These are phyloP conservation scores for Xiphophorus maculatus DNA, from an alignment of 2,113 vertebrate species.

Conservation along the genomic window DNA sequence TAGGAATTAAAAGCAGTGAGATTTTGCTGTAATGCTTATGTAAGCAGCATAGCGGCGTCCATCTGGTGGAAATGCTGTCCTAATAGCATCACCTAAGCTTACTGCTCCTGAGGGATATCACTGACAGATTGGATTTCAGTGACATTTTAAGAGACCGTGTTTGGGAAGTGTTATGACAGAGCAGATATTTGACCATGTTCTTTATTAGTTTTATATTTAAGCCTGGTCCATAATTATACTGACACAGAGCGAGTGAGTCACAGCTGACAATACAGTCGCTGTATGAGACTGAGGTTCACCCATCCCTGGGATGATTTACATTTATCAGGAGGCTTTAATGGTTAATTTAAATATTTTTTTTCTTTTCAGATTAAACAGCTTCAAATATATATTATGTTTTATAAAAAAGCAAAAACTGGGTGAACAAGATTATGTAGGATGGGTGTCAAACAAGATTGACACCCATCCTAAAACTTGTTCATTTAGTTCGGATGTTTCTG, in stretches of 20 bases:
- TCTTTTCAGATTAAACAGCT: too few relatives aligned
- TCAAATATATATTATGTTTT: too few relatives aligned
- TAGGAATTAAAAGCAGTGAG: not conserved
- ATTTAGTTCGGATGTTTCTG: too few relatives aligned
- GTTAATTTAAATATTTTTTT: too few relatives aligned
- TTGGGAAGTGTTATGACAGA: conserved; percentile 1
- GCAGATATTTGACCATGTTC: not conserved
- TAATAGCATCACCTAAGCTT: not conserved
- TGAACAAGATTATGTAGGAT: too few relatives aligned
- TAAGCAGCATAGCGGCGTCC: not conserved
- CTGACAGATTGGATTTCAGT: not conserved
- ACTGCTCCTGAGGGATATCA: not conserved
- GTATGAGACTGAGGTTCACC: too few relatives aligned
- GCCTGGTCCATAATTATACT: not conserved
- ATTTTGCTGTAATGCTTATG: not conserved
- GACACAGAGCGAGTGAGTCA: not conserved
- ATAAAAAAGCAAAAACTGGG: too few relatives aligned
- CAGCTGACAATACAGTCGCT: too few relatives aligned
- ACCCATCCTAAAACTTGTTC: too few relatives aligned
- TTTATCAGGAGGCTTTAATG: too few relatives aligned
- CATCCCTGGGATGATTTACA: too few relatives aligned
- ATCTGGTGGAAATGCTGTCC: not conserved
- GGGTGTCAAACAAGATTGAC: too few relatives aligned
- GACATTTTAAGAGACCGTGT: not conserved
- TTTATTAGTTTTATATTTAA: not conserved